Evolutionary conservation across 2,797 vertebrate genomes (phyloP), one percentile per base, ranked within the genome.

Genomic region (Denticeps clupeoides): DNA sequence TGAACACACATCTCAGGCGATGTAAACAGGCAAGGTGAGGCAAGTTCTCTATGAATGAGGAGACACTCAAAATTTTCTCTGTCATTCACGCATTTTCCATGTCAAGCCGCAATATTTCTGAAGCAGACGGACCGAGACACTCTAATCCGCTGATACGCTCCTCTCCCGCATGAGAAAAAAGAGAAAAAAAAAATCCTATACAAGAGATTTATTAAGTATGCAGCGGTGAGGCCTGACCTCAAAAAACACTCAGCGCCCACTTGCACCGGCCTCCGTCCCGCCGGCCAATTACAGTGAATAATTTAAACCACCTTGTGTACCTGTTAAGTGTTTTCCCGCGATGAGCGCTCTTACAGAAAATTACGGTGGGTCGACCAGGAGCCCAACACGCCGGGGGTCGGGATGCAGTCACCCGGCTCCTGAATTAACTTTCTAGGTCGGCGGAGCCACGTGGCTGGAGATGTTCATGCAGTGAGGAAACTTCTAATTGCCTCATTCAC

Each of bases 151-250:
- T n/a, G n/a, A n/a, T n/a, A n/a, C n/a, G n/a, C n/a, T n/a, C n/a
- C 25, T 10, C 7, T 27, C 25, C 3, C 18, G 19, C 3, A 3
- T 40, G 19, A 19, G 11, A 41, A 41, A 25, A 53, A 59, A 66
- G 72, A 72, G 65, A 63, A 63, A 62, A 70, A 68, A 65, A 63
- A 57, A 65, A 60, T 60, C 53, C 50, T 33, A 65, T 59, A 69
- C 70, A 60, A 56, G 72, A 67, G 78, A 71, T 65, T 68, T 75
- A 81, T 79, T 73, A 75, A 75, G 75, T 74, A 76, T 75, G 71
- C 71, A 71, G 63, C 62, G 62, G 63, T 67, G 63, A 38, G 59
- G 47, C 56, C 61, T 67, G 68, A 71, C 73, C 72, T 74, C 64
- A 64, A 54, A 59, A 24, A 26, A 43, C 15, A 26, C 35, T 35